Evolutionary conservation across 2,888 invertebrate genomes (phyloP).

Genomic region (Agrochola circellaris): DNA sequence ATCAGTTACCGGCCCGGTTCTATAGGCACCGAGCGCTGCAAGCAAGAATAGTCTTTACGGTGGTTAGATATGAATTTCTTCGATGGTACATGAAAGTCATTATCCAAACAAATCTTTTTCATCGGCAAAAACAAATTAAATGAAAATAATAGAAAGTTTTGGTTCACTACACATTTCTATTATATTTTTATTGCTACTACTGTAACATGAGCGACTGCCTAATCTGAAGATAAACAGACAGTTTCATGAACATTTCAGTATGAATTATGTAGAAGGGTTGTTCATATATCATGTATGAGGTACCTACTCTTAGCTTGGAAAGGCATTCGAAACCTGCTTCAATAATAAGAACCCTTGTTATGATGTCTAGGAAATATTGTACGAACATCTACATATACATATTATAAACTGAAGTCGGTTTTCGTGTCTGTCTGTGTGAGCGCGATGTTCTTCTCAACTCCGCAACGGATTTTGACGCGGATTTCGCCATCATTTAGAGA

Average conservation of each 20-base stretch:
- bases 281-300: constrained; percentile 17
- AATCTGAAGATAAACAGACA: background rate
- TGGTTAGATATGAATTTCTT: too few species aligned
- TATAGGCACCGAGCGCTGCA: too few species aligned
- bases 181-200: background rate
- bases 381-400: too few species aligned
- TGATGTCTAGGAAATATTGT: background rate
- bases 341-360: constrained; percentile 9
- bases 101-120: background rate
- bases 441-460: too few species aligned
- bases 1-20: too few species aligned
- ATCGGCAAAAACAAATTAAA: constrained; percentile 9
- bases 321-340: background rate
- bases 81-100: background rate
- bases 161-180: background rate
- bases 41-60: too few species aligned
- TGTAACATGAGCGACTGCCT: background rate
- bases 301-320: background rate
- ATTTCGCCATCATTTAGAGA: too few species aligned
- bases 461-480: too few species aligned
- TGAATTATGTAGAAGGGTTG: constrained; percentile 20
- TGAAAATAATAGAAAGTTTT: background rate
- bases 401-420: too few species aligned
- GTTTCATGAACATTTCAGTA: constrained; percentile 6
- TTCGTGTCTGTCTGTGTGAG: too few species aligned